Evolutionary conservation across 2,888 invertebrate species (phyloP).

Genomic region (Horisme vitalbata): DNA sequence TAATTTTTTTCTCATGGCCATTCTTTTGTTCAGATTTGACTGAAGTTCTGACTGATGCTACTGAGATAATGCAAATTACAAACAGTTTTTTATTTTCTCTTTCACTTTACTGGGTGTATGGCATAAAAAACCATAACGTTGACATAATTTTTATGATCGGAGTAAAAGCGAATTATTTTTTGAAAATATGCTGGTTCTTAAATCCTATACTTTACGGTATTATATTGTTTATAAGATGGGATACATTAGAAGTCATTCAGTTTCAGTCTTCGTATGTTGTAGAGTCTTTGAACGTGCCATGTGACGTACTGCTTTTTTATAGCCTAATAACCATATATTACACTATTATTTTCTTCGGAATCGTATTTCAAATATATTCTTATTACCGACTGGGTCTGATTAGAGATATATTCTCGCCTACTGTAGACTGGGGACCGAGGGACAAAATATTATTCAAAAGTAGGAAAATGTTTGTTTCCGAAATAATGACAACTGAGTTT

Average conservation of each 20-base stretch:
- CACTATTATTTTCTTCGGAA: conserved; percentile 47
- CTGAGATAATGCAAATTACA: conserved; percentile 57
- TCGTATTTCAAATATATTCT: conserved; percentile 43
- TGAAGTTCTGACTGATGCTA: conserved; percentile 50
- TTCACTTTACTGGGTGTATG: conserved; percentile 69
- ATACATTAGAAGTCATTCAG: conserved; percentile 33
- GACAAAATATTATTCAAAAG: conserved; percentile 64
- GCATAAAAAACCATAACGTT: conserved; percentile 60
- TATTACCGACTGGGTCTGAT: conserved; percentile 39
- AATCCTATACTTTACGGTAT: conserved; percentile 54
- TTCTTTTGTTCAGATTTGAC: conserved; percentile 66
- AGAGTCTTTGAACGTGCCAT: conserved; percentile 31
- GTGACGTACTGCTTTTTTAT: conserved; percentile 50
- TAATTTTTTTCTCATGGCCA: conserved; percentile 54
- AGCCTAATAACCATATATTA: conserved; percentile 48
- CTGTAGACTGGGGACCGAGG: conserved; percentile 63
- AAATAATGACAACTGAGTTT: conserved; percentile 79
- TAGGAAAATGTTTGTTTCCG: conserved; percentile 73
- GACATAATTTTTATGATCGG: conserved; percentile 77
- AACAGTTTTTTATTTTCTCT: conserved; percentile 61
- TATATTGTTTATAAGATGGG: conserved; percentile 45
- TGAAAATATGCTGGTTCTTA: conserved; percentile 61
- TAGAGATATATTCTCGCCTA: conserved; percentile 44
- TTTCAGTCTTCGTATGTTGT: conserved; percentile 45
- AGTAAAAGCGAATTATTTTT: conserved; percentile 65